Conservation (phyloP, 2,797 vertebrate species). For the Phoxinus dragarum region DNA sequence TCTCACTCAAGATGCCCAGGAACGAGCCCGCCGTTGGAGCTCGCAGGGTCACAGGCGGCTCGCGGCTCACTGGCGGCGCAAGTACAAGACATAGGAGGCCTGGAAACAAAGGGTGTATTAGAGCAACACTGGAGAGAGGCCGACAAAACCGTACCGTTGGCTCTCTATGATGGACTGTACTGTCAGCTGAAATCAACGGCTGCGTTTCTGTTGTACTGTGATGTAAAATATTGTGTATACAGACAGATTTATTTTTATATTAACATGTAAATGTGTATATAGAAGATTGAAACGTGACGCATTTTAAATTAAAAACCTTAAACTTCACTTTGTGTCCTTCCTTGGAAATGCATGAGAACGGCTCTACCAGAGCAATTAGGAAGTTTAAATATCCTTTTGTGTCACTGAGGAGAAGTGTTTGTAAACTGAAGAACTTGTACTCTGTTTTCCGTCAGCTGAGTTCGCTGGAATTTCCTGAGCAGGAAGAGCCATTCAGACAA, state of each 20-base stretch:
- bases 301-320: slow-evolving; percentile 75
- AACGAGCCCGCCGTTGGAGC: background rate
- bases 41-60: background rate
- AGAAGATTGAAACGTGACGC: slow-evolving; percentile 59
- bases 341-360: slow-evolving; percentile 8
- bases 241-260: slow-evolving; percentile 84
- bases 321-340: slow-evolving; percentile 44
- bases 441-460: slow-evolving; percentile 58
- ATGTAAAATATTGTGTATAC: slow-evolving; percentile 83
- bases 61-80: background rate
- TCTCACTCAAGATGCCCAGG: background rate
- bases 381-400: slow-evolving; percentile 39
- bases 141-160: background rate
- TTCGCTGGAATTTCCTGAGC: slow-evolving; percentile 72
- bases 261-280: slow-evolving; percentile 79
- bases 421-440: slow-evolving; percentile 19
- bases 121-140: slow-evolving; percentile 50
- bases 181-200: slow-evolving; percentile 19
- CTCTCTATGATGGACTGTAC: slow-evolving; percentile 24
- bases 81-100: slow-evolving; percentile 23
- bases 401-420: slow-evolving; percentile 39
- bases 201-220: slow-evolving; percentile 74
- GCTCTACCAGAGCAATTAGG: background rate
- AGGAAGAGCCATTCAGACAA: slow-evolving; percentile 58
- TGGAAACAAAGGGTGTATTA: slow-evolving; percentile 23